Evolutionary conservation across 2,888 invertebrate genomes (phyloP), one percentile per base, ranked within the genome.

Genomic region (Cerastis rubricosa): DNA sequence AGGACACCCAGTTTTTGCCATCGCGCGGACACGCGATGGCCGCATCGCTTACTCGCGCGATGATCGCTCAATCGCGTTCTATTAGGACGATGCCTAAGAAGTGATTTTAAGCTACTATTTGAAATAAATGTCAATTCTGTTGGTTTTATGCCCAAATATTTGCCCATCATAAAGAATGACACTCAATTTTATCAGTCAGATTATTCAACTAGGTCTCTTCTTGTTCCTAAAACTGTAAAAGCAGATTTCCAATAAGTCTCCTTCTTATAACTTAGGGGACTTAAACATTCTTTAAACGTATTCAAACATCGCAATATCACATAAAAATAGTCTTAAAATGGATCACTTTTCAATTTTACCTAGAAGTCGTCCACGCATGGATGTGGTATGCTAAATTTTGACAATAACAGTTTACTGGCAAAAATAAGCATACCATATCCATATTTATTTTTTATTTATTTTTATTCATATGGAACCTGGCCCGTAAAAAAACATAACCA

Each of bases 271-370:
- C 12, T 22, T 25, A 35, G 11, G 19, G 0, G 12, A 40, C 17
- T 47, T 54, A 0, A 29, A 19, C 51, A 43, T n/a, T 14, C 1
- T 25, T 11, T 4, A 43, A 43, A 51, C 9, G 29, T 43, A 19
- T 14, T 75, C 6, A 14, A 45, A 14, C 6, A 25, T 59, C n/a
- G 19, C 29, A 49, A 0, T n/a, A 74, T 76, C 51, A 45, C 49
- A 64, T 51, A 17, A 35, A 35, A 76, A 6, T 17, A 17, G 35
- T 76, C 45, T 40, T 76, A 40, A 49, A 29, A 61, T 1, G n/a
- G 11, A 71, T 49, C 68, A 49, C 35, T 19, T 40, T 65, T 64
- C 0, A 3, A 6, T 47, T 63, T 40, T 63, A 35, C 8, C 6
- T 9, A 25, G 17, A 25, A 54, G 19, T n/a, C 12, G 22, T 64